Base-by-base conservation (phyloP, 2,888 invertebrate genomes). In the Plagodis dolabraria region DNA sequence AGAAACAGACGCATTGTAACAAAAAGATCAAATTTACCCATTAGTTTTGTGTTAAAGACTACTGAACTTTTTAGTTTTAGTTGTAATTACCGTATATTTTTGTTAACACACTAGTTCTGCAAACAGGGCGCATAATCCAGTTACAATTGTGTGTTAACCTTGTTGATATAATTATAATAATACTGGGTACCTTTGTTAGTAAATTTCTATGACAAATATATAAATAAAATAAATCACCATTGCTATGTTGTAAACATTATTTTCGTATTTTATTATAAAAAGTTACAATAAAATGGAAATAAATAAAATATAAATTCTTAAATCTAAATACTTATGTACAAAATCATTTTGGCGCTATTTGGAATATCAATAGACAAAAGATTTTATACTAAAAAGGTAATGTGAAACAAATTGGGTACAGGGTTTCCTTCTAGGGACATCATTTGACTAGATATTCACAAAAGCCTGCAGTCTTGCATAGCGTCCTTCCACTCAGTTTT, bases 211-310 rank as follows among this genome's bases (percentile, higher is more conserved):
- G 22, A 22, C 4, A 22, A 22, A 22, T 22, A 22, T 22, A 22
- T 22, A 22, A 51, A 22, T 5, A 42, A 50, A 61, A 54, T 59
- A 66, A 63, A 47, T 36, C 10, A 40, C 56, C 22, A 60, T 8
- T 42, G 10, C 33, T 46, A 63, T 57, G 60, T 64, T 58, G 60
- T 57, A 60, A 67, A 59, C 60, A 57, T 65, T 70, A 66, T 70
- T 75, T 76, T 74, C 72, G 68, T 69, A 69, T 86, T 89, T 91
- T 89, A 88, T 87, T 90, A 89, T 74, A 86, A 87, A 40, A n/a
- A 87, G 84, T 77, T 82, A 82, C 85, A 86, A 82, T 85, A 86
- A 88, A 90, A 87, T 87, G 87, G 89, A 91, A 88, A 85, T 89
- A 86, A 83, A 85, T 86, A 86, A n/a, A 79, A 85, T 81, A 83